Base-by-base conservation (phyloP, 1,140 invertebrate species). In the Neomicropteryx cornuta region DNA sequence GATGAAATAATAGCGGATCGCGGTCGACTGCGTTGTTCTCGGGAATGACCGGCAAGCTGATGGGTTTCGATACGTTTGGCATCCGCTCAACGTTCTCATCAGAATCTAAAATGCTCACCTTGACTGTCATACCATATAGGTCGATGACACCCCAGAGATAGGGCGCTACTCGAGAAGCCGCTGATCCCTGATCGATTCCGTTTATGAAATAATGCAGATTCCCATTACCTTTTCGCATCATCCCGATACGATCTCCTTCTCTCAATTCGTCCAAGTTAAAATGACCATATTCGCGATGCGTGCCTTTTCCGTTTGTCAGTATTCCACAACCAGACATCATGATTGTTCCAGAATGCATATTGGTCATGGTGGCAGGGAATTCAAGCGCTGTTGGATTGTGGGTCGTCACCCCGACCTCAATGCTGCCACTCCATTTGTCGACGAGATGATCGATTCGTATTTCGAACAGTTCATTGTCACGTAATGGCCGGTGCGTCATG, bases 251-350 rank as follows among this genome's bases (percentile, higher is more conserved):
- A 56, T 95, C 91, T 0, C 88, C 89, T 66, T 93, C 87, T 50
- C 81, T 76, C 1, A 96, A 66, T 65, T 96, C 89, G 66, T 97
- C 92, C 36, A 97, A 70, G 66, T 96, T 96, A 49, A 89, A 93
- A 63, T 92, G 81, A 0, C 90, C 91, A 62, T 97, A 96, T 58
- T 95, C 89, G 20, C 87, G 71, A 40, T 87, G 77, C 2, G 86
- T 92, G 3, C 89, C 90, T 64, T 94, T 91, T 3, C 91, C 91
- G 63, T 95, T 95, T 5, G 89, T 86, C 3, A 95, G 64, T 47
- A 97, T 94, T 24, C 91, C 91, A 68, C 87, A 91, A 1, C 92
- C 91, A 23, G 89, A 94, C 90, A 97, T 95, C 87, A 97, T 95
- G 3, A 91, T 91, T 2, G 91, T 95, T 2, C 92, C 91, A 11